Base-by-base conservation (phyloP, 2,888 invertebrate genomes). In the Tuta absoluta region DNA sequence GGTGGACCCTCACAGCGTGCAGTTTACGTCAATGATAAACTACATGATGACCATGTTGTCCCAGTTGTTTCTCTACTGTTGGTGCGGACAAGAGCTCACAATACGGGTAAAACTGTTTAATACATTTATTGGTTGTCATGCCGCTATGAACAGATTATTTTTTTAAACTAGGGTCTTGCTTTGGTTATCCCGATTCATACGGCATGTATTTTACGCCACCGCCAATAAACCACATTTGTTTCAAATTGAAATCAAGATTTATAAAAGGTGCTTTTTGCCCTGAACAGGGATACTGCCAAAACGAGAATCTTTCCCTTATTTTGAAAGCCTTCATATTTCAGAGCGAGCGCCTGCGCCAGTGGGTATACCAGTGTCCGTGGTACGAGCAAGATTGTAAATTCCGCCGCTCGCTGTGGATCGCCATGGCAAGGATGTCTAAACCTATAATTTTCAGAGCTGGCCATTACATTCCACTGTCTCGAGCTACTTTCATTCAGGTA, bases 281-380 rank as follows among this genome's bases (percentile, higher is more conserved):
- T n/a, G n/a, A n/a, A n/a, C n/a, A n/a, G n/a, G n/a, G n/a, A n/a
- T n/a, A n/a, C n/a, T n/a, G n/a, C n/a, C n/a, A n/a, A n/a, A n/a
- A n/a, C n/a, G n/a, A n/a, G n/a, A n/a, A 7, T 48, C 19, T 0
- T 2, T 21, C 49, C 17, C 11, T 24, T 8, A 17, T 3, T 62
- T n/a, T n/a, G n/a, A n/a, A n/a, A n/a, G n/a, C n/a, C n/a, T n/a
- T n/a, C n/a, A 11, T 65, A 10, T 60, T 41, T 24, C 80, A 93
- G 87, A 93, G 93, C 68, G 84, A 88, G 71, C 77, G 85, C 1
- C 80, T 94, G 2, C 82, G 89, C 0, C 84, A 91, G 38, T 87
- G 87, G 57, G 75, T 93, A 69, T 93, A 93, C 71, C 85, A 86
- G 62, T 91, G 92, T 68, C 89, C 89, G 1, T 94, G 94, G 93